phyloP scores from a whole-genome alignment of 2,797 vertebrate genomes.

The Catostomus latipinnis region DNA sequence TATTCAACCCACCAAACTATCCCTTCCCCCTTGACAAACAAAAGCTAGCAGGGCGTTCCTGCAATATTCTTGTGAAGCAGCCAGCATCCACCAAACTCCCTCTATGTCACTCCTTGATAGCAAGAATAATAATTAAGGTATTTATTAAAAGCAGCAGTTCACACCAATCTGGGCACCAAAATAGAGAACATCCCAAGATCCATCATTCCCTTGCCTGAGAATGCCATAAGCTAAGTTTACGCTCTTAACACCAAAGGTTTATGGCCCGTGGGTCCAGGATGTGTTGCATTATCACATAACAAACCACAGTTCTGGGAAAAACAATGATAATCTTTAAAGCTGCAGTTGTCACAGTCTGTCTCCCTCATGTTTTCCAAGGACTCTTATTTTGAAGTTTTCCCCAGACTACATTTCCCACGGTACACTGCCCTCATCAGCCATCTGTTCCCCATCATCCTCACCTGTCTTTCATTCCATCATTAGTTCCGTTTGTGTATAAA shows the following conservation, averaged over 20 bases:
- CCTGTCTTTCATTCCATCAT: too few relatives aligned
- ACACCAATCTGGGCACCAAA: slow-evolving; percentile 27
- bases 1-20: slow-evolving; percentile 21
- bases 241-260: not conserved
- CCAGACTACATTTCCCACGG: too few relatives aligned
- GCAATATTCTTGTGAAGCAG: slow-evolving; percentile 55
- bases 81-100: slow-evolving; percentile 49
- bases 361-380: too few relatives aligned
- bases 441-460: too few relatives aligned
- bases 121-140: slow-evolving; percentile 56
- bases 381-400: too few relatives aligned
- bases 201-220: slow-evolving; percentile 22
- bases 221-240: slow-evolving; percentile 24
- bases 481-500: too few relatives aligned
- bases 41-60: slow-evolving; percentile 52
- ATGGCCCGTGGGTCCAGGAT: not conserved
- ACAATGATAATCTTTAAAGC: not conserved
- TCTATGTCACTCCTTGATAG: slow-evolving; percentile 46
- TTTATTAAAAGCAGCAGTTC: slow-evolving; percentile 54
- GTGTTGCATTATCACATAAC: not conserved
- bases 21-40: slow-evolving; percentile 36
- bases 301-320: not conserved
- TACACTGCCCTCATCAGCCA: too few relatives aligned
- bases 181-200: slow-evolving; percentile 11
- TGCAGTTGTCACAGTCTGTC: too few relatives aligned